Evolutionary conservation across 2,113 vertebrate species (phyloP).

Genomic region (Aldabrachelys gigantea): DNA sequence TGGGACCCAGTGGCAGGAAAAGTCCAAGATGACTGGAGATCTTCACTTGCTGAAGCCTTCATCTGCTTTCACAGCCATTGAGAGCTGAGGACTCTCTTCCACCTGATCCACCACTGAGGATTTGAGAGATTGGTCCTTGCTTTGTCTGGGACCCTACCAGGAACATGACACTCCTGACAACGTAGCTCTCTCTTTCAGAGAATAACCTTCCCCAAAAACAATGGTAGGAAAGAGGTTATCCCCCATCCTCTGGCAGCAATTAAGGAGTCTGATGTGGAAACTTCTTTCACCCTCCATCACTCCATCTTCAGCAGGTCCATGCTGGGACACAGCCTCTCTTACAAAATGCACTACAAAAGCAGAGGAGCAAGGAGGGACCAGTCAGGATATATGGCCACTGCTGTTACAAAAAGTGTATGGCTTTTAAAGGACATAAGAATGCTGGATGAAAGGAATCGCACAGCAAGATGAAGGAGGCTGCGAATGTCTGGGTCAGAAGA

Average conservation of each 20-base stretch:
- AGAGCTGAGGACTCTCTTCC: no score
- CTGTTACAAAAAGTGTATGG: not conserved
- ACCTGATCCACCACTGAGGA: no score
- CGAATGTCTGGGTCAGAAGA: not conserved
- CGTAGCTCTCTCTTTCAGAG: not conserved
- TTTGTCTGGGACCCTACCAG: no score
- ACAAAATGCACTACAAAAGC: not conserved
- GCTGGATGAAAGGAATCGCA: accelerated
- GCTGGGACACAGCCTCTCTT: not conserved
- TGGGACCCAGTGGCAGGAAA: no score
- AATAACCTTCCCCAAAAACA: not conserved
- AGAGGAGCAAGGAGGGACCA: accelerated
- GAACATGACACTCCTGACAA: no score
- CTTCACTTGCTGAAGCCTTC: no score
- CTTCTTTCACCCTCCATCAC: not conserved
- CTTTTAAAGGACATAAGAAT: not conserved
- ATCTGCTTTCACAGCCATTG: no score
- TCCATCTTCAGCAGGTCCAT: not conserved
- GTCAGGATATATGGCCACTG: not conserved
- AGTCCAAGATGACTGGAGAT: no score
- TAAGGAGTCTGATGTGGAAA: not conserved
- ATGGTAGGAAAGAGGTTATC: accelerated
- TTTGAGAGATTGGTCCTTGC: no score
- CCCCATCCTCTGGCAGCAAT: not conserved
- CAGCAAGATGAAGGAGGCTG: not conserved